These are phyloP conservation scores for Garra rufa DNA, from an alignment of 2,113 vertebrate genomes.

Conservation along the genomic window DNA sequence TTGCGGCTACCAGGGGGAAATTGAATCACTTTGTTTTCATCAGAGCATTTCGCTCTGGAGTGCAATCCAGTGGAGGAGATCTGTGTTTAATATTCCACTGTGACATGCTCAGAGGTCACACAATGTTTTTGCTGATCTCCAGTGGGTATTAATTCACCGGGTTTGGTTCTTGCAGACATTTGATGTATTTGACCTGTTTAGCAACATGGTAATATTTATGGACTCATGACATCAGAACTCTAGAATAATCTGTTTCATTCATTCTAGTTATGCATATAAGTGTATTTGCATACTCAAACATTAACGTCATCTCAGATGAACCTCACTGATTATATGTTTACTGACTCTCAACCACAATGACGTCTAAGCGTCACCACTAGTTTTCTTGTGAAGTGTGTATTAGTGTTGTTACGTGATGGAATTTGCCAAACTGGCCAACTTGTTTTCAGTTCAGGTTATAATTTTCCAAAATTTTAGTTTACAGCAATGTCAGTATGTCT, in stretches of 20 bases:
- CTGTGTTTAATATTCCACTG: neutral
- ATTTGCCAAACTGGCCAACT: neutral
- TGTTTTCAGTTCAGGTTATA: neutral
- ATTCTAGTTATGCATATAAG: neutral
- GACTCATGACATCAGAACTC: neutral
- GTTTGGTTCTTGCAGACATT: conserved; percentile 10
- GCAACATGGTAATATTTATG: neutral
- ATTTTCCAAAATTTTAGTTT: neutral
- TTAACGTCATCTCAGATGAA: neutral
- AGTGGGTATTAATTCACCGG: neutral
- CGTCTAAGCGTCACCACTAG: neutral
- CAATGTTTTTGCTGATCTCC: neutral
- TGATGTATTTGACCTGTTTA: neutral
- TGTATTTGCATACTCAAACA: neutral
- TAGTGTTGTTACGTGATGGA: neutral
- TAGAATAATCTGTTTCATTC: neutral
- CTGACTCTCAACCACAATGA: neutral
- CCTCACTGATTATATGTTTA: neutral
- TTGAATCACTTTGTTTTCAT: neutral
- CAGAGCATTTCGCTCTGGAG: neutral
- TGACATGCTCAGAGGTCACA: neutral
- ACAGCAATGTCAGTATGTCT: neutral
- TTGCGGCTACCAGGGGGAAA: neutral
- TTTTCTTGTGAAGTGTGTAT: neutral
- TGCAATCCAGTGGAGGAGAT: conserved; percentile 8